These are phyloP conservation scores for Thalassarche chlororhynchos DNA, from an alignment of 2,113 vertebrate species.

Conservation along the genomic window DNA sequence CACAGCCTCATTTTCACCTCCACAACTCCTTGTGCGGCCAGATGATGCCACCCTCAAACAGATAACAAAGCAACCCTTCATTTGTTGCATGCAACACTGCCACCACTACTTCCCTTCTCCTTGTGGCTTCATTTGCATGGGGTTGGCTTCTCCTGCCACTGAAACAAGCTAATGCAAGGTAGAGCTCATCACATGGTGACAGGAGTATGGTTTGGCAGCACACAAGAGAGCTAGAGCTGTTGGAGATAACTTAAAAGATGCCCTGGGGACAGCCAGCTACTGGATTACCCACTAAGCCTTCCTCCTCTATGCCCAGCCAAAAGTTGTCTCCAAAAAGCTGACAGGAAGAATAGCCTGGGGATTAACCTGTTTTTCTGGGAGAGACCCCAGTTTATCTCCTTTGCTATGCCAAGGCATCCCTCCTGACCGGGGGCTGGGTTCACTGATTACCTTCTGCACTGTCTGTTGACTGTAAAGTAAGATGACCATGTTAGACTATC, in stretches of 20 bases:
- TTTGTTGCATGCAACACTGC: neutral
- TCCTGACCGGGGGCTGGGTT: neutral
- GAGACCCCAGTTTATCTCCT: neutral
- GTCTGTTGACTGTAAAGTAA: neutral
- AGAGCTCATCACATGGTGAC: neutral
- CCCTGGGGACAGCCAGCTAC: neutral
- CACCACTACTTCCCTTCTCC: neutral
- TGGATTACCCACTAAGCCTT: neutral
- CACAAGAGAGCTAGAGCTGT: neutral
- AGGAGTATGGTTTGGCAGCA: neutral
- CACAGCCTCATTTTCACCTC: neutral
- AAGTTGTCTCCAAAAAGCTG: neutral
- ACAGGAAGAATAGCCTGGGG: neutral
- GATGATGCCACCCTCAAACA: neutral
- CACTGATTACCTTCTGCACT: neutral
- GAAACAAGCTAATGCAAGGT: neutral
- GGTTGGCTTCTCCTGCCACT: rapidly evolving
- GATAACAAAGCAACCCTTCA: neutral
- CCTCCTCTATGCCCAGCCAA: neutral
- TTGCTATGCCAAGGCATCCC: neutral
- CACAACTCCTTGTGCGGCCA: neutral
- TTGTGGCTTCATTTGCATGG: neutral
- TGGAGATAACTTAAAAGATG: neutral
- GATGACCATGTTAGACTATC: neutral
- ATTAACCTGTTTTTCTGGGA: neutral